phyloP scores from a whole-genome alignment of 2,797 vertebrate species.

The Macropodus opercularis region DNA sequence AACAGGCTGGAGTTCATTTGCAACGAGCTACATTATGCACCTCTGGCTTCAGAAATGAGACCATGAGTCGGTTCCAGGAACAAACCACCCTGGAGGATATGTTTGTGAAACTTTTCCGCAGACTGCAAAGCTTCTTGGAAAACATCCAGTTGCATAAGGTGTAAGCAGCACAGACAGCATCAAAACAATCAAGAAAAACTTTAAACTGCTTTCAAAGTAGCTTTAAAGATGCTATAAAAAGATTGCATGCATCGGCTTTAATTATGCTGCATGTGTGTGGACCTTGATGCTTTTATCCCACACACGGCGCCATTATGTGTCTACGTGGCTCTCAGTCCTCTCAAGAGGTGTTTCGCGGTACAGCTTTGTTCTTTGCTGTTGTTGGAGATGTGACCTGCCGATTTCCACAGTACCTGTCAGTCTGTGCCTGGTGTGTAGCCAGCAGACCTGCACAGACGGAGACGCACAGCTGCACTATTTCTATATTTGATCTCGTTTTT shows the following conservation, averaged over 20 bases:
- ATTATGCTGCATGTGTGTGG: not conserved
- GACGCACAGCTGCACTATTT: not conserved
- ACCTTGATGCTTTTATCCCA: conserved; percentile 58
- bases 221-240: not conserved
- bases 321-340: conserved; percentile 31
- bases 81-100: no score
- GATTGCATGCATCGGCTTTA: not conserved
- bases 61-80: no score
- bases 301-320: conserved; percentile 50
- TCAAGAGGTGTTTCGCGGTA: conserved; percentile 39
- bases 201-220: no score
- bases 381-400: conserved; percentile 17
- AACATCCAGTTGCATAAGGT: no score
- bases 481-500: conserved; percentile 4
- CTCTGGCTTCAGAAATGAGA: no score
- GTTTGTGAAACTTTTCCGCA: no score
- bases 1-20: no score
- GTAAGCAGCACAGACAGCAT: no score
- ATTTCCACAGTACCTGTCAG: conserved; percentile 31
- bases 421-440: conserved; percentile 16
- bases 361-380: conserved; percentile 36
- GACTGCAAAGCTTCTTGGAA: no score
- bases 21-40: no score
- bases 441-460: not conserved
- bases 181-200: not conserved